Evolutionary conservation across 2,797 vertebrate species (phyloP), one percentile per base, ranked within the genome.

Genomic region (Delichon dasypus): DNA sequence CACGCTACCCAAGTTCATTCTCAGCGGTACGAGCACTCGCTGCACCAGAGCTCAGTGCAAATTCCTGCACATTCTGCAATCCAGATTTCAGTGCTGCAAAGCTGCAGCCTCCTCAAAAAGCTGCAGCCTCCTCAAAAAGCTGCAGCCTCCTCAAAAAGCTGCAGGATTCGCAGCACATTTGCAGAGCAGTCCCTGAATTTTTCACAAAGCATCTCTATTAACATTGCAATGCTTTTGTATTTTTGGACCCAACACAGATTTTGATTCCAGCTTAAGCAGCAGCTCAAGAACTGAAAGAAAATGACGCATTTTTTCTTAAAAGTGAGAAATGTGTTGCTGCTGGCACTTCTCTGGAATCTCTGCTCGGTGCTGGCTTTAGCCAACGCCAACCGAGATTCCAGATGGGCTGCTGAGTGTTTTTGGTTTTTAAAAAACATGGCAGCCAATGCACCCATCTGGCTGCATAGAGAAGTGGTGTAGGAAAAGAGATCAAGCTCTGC

Each of bases 371-470:
- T 91, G 90, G 93, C 94, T 96, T 97, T 74, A 87, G 95, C 89
- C 96, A 97, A 96, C 13, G 20, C 95, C 91, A 86, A 96, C 84
- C 51, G 79, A 94, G 95, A 95, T 88, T 96, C 96, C 97, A 97
- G 96, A 97, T 97, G 96, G 96, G 91, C 90, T 96, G 95, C 80
- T 93, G 96, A 95, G 91, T 96, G 96, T 95, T 97, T 96, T 29
- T 95, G 94, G 92, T 97, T 95, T 96, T 97, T 96, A 97, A 95
- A 96, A 96, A 95, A 95, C 92, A 95, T 97, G 96, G 95, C 93
- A 97, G 97, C 93, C 96, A 97, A 97, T 81, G 96, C 58, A 97
- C 85, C 97, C 97, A 97, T 97, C 96, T 97, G 97, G 93, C 91
- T 95, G 86, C 93, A 90, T 66, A 95, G 0, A 97, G 93, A 96